Evolutionary conservation across 2,797 vertebrate species (phyloP), one percentile per base, ranked within the genome.

Genomic region (Myripristis jacobus): DNA sequence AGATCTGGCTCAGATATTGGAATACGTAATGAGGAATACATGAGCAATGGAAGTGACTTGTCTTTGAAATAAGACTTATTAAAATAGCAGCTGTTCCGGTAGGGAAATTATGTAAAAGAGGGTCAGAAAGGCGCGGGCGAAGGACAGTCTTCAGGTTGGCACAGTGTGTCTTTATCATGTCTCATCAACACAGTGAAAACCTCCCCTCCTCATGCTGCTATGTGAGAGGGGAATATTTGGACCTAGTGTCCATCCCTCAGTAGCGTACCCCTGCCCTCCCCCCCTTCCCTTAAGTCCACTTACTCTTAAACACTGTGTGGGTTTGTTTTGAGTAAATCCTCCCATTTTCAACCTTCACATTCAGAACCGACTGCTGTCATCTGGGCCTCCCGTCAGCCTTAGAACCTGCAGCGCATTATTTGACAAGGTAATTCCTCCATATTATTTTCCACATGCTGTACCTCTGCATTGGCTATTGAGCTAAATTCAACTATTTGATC

Each of bases 291-390:
- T 18, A 73, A 81, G 66, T 82, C 82, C 83, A 77, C 79, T 79
- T 73, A 79, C 83, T 88, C 83, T 85, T 84, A 84, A 89, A 86
- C 82, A 73, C 60, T 92, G 87, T 93, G 75, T 92, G 84, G 91
- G 82, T 90, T 91, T 92, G 83, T 91, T 90, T 91, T 90, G 84
- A 92, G 91, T 92, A 91, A 93, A 92, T 86, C 87, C 87, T 91
- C 88, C 91, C 88, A 85, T 93, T 92, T 82, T 93, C 87, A 90
- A 95, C 93, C 91, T 92, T 86, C 92, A 94, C 91, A 94, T 93
- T 94, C 93, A 95, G 94, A 95, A 94, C 90, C 94, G 93, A 75
- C 92, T 94, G 92, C 94, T 95, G 93, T 95, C 94, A 79, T 95
- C 94, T 83, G 94, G 94, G 91, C 93, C 94, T 87, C 94, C 94